Evolutionary conservation across 2,888 invertebrate genomes (phyloP).

Genomic region (Oxystoma pomonae): DNA sequence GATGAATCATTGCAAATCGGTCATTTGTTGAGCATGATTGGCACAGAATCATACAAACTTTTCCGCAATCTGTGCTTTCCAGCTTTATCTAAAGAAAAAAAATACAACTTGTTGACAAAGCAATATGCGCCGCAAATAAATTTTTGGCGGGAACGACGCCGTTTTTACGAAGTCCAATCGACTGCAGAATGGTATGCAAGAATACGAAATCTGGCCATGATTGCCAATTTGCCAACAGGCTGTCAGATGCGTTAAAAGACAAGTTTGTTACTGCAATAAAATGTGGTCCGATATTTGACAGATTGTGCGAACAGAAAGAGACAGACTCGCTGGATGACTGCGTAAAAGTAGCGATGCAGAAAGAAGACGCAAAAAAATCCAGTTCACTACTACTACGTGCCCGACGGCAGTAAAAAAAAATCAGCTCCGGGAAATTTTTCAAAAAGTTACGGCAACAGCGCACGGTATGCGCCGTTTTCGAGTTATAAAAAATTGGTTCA

Average conservation of each 20-base stretch:
- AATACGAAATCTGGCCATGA: background rate
- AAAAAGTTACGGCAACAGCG: background rate
- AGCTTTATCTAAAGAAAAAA: too few relatives aligned
- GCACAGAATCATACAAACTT: too few relatives aligned
- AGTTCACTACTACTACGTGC: background rate
- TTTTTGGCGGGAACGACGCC: background rate
- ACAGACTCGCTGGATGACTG: background rate
- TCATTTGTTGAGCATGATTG: too few relatives aligned
- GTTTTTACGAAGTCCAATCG: background rate
- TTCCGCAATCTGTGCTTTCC: too few relatives aligned
- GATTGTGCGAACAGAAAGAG: conserved; percentile 4
- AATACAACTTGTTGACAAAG: too few relatives aligned
- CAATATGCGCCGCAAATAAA: background rate
- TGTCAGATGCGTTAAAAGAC: background rate
- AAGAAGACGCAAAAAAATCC: conserved; percentile 1
- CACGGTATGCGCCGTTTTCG: too few relatives aligned
- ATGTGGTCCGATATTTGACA: background rate
- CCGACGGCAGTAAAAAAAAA: background rate
- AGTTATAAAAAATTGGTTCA: too few relatives aligned
- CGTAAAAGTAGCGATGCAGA: conserved; percentile 1
- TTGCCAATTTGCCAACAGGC: background rate
- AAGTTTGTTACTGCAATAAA: background rate
- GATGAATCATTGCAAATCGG: too few relatives aligned
- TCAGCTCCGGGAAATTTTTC: background rate
- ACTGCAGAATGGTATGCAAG: background rate